phyloP scores from a whole-genome alignment of 2,888 invertebrate species.

The Standfussiana lucernea region DNA sequence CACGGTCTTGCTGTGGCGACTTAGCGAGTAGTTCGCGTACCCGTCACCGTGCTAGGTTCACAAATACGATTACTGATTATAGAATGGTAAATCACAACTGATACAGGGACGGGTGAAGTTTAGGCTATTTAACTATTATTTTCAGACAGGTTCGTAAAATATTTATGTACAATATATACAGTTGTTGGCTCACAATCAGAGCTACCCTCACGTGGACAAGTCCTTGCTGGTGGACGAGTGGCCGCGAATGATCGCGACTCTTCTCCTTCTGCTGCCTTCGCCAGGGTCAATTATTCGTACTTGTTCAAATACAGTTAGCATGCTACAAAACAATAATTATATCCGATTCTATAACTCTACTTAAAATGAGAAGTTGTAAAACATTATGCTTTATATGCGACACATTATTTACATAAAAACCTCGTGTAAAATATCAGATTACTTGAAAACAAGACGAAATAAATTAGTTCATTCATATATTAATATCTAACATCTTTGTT shows the following conservation, averaged over 20 bases:
- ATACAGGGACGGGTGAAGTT: conserved; percentile 48
- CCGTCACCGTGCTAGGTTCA: background rate
- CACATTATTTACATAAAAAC: conserved; percentile 65
- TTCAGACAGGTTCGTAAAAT: conserved; percentile 39
- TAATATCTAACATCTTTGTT: conserved; percentile 59
- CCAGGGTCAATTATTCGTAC: conserved; percentile 3
- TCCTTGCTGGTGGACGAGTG: background rate
- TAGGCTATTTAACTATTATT: conserved; percentile 15
- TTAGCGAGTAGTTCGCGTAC: background rate
- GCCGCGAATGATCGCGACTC: background rate
- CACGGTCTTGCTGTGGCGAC: background rate
- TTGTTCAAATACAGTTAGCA: conserved; percentile 26
- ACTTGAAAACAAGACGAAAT: conserved; percentile 48
- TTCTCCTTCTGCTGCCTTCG: background rate
- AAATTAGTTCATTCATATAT: conserved; percentile 52
- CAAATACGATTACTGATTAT: background rate
- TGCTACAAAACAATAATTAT: conserved; percentile 46
- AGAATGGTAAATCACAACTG: conserved; percentile 8
- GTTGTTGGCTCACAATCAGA: conserved; percentile 24
- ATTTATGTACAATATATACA: conserved; percentile 56
- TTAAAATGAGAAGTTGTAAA: conserved; percentile 65
- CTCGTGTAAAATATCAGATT: conserved; percentile 49
- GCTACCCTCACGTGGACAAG: conserved; percentile 15
- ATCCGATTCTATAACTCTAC: conserved; percentile 60
- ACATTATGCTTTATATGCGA: conserved; percentile 55